Percentiles rank a stretch among this genome's conserved stretches.
phyloP scores from a whole-genome alignment of 37 sponge, comb jelly and placozoan species.

The Diacarnus erythraeanus region DNA sequence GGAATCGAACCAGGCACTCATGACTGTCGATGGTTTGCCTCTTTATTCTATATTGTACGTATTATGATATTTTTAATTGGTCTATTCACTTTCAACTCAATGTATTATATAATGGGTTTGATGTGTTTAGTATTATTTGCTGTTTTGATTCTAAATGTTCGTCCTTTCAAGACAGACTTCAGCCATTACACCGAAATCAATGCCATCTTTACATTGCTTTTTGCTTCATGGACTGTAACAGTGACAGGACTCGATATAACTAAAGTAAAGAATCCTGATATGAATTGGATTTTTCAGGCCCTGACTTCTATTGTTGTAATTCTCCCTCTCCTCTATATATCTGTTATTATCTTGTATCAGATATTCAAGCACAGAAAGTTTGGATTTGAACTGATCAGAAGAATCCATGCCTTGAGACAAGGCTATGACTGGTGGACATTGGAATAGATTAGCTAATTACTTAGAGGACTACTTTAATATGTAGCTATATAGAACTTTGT shows the following conservation, averaged over 20 bases:
- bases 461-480: too few relatives aligned
- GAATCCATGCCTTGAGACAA: too few relatives aligned
- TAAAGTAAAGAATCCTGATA: too few relatives aligned
- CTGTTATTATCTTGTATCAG: background rate
- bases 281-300: background rate
- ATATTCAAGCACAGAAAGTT: background rate
- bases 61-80: conserved; percentile 9
- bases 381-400: background rate
- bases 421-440: too few relatives aligned
- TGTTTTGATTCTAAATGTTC: background rate
- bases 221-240: background rate
- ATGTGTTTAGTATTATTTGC: background rate
- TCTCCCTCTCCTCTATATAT: background rate
- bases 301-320: background rate
- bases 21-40: conserved; percentile 60
- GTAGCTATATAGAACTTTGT: too few relatives aligned
- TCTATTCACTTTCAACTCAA: conserved; percentile 3
- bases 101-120: background rate
- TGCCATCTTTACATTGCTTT: background rate
- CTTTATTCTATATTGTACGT: conserved; percentile 35
- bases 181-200: background rate
- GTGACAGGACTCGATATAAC: background rate
- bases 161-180: background rate
- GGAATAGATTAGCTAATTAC: too few relatives aligned
- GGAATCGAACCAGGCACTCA: conserved; percentile 36